Percentiles rank a stretch among this genome's conserved stretches.
Evolutionary conservation across 2,113 vertebrate species (phyloP).

Genomic region (Hemibagrus wyckioides): DNA sequence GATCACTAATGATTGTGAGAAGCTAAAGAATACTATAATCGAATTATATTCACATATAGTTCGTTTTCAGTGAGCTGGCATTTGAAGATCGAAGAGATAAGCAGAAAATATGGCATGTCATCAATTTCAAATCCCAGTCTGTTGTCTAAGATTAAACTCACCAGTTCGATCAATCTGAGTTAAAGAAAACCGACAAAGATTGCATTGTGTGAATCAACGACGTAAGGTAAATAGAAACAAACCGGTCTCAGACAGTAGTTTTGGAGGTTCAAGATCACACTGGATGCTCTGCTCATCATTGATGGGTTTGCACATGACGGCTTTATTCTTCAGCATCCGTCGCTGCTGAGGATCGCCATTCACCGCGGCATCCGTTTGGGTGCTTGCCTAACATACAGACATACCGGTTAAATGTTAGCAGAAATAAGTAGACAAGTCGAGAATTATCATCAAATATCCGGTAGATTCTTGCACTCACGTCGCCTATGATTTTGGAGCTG

Average conservation of each 20-base stretch:
- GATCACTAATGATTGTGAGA: background rate
- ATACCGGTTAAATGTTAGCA: background rate
- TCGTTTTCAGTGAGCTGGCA: background rate
- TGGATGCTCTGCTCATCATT: conserved; percentile 89
- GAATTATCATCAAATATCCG: background rate
- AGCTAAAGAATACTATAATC: background rate
- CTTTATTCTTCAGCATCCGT: conserved; percentile 94
- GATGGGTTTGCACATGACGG: conserved; percentile 92
- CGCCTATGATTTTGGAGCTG: conserved; percentile 89
- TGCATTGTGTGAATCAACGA: background rate
- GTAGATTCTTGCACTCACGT: conserved; percentile 78
- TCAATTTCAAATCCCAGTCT: background rate
- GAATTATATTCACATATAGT: background rate
- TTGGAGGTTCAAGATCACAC: conserved; percentile 81
- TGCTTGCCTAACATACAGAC: conserved; percentile 85
- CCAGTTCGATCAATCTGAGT: background rate
- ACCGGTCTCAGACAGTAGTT: conserved; percentile 63
- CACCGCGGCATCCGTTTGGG: conserved; percentile 90
- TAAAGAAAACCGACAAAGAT: background rate
- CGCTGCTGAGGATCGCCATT: conserved; percentile 75
- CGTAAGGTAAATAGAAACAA: background rate
- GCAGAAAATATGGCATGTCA: too few relatives aligned
- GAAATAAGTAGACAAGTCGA: background rate
- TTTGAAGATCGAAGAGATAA: background rate
- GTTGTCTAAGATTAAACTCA: background rate